These are phyloP conservation scores for Sphaeridia pumilis DNA, from an alignment of 2,888 invertebrate species.

Conservation along the genomic window DNA sequence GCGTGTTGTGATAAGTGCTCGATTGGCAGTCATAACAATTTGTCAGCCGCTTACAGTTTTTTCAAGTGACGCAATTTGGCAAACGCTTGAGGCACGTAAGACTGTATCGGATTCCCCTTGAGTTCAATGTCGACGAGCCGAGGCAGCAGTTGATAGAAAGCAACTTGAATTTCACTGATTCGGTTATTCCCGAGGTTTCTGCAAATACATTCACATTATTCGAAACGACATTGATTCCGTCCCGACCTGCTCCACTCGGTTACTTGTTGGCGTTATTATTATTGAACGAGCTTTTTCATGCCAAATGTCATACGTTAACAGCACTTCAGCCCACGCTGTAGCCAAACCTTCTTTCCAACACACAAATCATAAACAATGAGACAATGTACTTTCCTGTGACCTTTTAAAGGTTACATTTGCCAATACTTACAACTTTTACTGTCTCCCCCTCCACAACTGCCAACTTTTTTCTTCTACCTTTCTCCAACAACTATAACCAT, in stretches of 20 bases:
- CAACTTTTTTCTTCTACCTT: too few species aligned
- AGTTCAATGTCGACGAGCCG: constrained; percentile 65
- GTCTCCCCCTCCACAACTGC: too few species aligned
- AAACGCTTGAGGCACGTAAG: constrained; percentile 59
- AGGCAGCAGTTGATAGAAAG: constrained; percentile 55
- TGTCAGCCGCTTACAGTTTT: constrained; percentile 74
- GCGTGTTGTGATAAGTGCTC: not conserved
- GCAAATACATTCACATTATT: constrained; percentile 31
- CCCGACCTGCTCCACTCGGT: not conserved
- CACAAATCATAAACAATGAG: too few species aligned
- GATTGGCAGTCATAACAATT: not conserved
- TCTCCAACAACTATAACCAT: not conserved
- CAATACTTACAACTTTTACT: too few species aligned
- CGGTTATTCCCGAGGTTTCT: constrained; percentile 75
- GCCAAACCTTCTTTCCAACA: too few species aligned
- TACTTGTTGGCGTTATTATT: too few species aligned
- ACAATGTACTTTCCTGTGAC: too few species aligned
- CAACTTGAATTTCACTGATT: constrained; percentile 60
- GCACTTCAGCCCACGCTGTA: too few species aligned
- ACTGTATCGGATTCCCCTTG: constrained; percentile 66
- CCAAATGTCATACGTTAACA: too few species aligned
- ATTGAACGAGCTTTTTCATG: too few species aligned
- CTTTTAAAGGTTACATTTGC: too few species aligned
- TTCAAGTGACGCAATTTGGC: constrained; percentile 62
- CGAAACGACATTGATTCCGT: not conserved